These are phyloP conservation scores for Myocastor coypus DNA, from an alignment of 2,113 vertebrate genomes.

Conservation along the genomic window DNA sequence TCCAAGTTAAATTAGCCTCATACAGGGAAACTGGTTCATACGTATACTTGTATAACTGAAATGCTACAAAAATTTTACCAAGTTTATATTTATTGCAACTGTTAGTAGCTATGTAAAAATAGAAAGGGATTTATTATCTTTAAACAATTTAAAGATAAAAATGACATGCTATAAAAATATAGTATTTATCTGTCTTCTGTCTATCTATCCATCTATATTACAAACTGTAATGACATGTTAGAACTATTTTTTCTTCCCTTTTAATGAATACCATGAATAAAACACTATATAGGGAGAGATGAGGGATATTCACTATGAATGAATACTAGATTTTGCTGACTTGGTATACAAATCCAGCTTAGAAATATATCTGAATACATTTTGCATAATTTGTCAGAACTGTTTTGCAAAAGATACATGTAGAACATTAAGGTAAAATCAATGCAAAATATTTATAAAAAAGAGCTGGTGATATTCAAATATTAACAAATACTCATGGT, in stretches of 20 bases:
- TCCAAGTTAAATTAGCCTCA: not conserved
- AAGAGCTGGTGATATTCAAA: not conserved
- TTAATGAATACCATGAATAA: not conserved
- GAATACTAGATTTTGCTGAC: not conserved
- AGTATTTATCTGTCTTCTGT: not conserved
- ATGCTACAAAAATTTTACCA: not conserved
- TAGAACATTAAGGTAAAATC: not conserved
- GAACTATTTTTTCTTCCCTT: not conserved
- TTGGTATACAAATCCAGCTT: not conserved
- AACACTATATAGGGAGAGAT: not conserved
- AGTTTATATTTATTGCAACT: not conserved
- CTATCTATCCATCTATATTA: not conserved
- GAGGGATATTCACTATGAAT: not conserved
- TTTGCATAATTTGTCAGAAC: not conserved
- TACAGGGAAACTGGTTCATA: slow-evolving; percentile 5
- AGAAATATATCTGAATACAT: not conserved
- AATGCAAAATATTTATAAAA: not conserved
- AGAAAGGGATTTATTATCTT: not conserved
- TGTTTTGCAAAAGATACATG: not conserved
- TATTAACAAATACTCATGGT: not conserved
- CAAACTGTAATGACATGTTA: not conserved
- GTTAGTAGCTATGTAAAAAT: not conserved
- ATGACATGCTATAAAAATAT: not conserved
- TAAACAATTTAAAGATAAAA: not conserved
- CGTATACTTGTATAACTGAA: not conserved